Base-by-base conservation (phyloP, 35 echinoderm and acorn worm genomes). In the Ophioderma brevispina region DNA sequence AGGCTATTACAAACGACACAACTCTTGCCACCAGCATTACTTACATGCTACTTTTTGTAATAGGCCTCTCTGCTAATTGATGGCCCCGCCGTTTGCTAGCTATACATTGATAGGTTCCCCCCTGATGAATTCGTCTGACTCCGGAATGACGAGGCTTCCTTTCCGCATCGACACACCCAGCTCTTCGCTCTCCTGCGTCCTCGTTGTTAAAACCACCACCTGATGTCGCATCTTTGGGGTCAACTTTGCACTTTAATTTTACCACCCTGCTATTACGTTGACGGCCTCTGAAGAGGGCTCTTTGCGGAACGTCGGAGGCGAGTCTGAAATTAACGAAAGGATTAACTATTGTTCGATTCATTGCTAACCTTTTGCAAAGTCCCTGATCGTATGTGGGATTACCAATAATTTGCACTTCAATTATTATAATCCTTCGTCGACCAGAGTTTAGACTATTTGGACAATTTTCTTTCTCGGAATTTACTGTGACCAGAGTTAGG, bases 101-200 rank as follows among this genome's bases (percentile, higher is more conserved):
- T 39, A 88, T 82, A 70, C 92, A 97, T 81, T 94, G 95, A 42
- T 97, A 97, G n/a, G 89, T 56, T 21, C n/a, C n/a, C n/a, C 95
- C 95, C 3, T 86, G 85, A 63, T 97, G 88, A 11, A 92, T 30
- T 94, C 88, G 13, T 75, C 84, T 79, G 85, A 97, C 18, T 43
- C 82, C 32, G 88, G 39, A 38, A 97, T 97, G 17, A 91, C 39
- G 52, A 97, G 75, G 46, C 86, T 81, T 64, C 76, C 75, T 33
- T 52, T 85, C 38, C 36, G 87, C 37, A 94, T 41, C 37, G 77
- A 63, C 59, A 97, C 89, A 46, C 89, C 87, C 40, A 40, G 59
- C 64, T 81, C 37, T 32, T 80, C 70, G 0, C 39, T 37, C 36
- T 91, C 40, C 42, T 35, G 89, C 79, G n/a, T 77, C 33, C 23